These are phyloP conservation scores for Heliconius aoede DNA, from an alignment of 2,888 invertebrate species.

Conservation along the genomic window DNA sequence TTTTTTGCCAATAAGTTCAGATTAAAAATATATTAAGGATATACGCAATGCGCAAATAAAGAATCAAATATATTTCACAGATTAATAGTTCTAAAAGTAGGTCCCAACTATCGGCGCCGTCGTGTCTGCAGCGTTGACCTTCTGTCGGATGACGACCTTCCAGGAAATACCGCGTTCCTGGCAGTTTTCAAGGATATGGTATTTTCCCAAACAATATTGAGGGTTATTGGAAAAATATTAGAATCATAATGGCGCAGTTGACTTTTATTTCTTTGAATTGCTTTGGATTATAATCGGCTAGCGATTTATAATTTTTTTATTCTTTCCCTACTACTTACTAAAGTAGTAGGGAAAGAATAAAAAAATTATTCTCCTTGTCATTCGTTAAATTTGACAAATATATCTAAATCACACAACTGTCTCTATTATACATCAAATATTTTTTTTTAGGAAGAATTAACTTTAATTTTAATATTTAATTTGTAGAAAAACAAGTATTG, in stretches of 20 bases:
- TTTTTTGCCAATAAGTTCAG: neutral
- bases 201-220: neutral
- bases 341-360: too few species aligned
- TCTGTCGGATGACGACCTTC: conserved; percentile 33
- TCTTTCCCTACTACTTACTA: too few species aligned
- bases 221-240: neutral
- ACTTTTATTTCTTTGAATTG: too few species aligned
- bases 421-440: too few species aligned
- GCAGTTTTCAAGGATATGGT: conserved; percentile 12
- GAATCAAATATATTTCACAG: neutral
- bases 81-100: conserved; percentile 8
- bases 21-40: neutral
- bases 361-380: too few species aligned
- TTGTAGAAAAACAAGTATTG: too few species aligned
- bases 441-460: too few species aligned
- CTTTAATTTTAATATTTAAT: too few species aligned
- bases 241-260: neutral
- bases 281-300: too few species aligned
- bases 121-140: conserved; percentile 41
- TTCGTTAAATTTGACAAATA: too few species aligned
- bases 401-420: too few species aligned
- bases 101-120: conserved; percentile 37
- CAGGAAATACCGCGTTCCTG: conserved; percentile 21
- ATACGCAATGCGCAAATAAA: conserved; percentile 31
- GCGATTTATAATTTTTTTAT: too few species aligned